Evolutionary conservation across 2,888 invertebrate genomes (phyloP).

Genomic region (Anticlea derivata): DNA sequence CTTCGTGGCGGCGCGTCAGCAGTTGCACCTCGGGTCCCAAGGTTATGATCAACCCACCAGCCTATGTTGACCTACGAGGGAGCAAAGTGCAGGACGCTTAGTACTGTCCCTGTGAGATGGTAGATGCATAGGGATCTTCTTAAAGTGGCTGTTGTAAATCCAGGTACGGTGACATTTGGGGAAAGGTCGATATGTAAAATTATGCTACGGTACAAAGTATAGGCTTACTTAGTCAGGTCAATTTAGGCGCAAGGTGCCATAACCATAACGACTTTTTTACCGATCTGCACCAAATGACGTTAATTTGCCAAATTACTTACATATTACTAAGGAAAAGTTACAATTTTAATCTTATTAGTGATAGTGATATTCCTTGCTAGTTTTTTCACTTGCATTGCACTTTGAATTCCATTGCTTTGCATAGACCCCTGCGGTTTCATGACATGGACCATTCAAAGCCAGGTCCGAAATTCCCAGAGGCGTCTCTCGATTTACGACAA

Average conservation of each 20-base stretch:
- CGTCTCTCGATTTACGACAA: conserved; percentile 27
- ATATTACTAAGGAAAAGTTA: too few species aligned
- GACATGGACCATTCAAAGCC: conserved; percentile 14
- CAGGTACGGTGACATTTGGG: conserved; percentile 64
- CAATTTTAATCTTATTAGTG: too few species aligned
- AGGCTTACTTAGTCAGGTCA: background rate
- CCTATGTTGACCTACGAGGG: conserved; percentile 28
- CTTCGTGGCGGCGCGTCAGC: conserved; percentile 47
- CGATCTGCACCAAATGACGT: too few species aligned
- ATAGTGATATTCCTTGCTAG: too few species aligned
- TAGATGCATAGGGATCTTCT: conserved; percentile 37
- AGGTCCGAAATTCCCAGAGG: conserved; percentile 28
- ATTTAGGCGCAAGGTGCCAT: too few species aligned
- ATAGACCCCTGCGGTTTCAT: background rate
- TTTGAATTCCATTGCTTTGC: too few species aligned
- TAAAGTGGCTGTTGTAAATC: conserved; percentile 47
- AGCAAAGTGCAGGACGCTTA: conserved; percentile 8
- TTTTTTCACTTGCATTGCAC: too few species aligned
- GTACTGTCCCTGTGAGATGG: conserved; percentile 15
- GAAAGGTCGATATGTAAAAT: conserved; percentile 30
- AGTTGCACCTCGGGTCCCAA: conserved; percentile 41
- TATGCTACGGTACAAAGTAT: conserved; percentile 24
- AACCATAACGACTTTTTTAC: too few species aligned
- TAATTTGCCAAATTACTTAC: too few species aligned
- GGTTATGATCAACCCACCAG: conserved; percentile 48